Evolutionary conservation across 2,113 vertebrate species (phyloP), one percentile per base, ranked within the genome.

Genomic region (Cephalopterus ornatus): DNA sequence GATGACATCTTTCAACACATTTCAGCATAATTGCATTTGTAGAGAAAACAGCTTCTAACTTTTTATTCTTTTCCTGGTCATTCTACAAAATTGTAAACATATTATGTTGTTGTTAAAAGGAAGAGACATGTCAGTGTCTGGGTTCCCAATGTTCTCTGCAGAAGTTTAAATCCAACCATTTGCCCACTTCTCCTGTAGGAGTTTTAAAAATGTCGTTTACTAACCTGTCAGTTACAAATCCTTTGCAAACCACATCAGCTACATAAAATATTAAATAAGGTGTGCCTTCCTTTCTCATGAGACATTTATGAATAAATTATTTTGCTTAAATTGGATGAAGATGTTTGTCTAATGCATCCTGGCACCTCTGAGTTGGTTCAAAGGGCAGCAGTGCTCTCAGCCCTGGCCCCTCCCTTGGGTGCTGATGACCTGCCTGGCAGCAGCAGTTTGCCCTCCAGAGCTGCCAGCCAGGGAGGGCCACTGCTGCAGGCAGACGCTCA

Each of bases 261-360:
- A 53, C 53, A 96, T 76, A 89, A 93, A 92, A 88, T 78, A 93
- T 72, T 93, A 66, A 95, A 58, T 47, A 46, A 59, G 55, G 56
- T 74, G 18, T 89, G n/a, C 46, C 72, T 95, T 70, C 27, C 84
- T 87, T 79, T 53, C 89, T 91, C 66, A 28, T 44, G 47, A 96
- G 92, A 63, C 61, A 59, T 52, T 77, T 84, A 76, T 86, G 88
- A 90, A 93, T 89, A 78, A 85, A 80, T 87, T 53, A 74, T 90
- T 93, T 66, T 83, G 63, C 58, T 56, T 75, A 50, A 96, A 89
- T 78, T 66, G 80, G 75, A 86, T 80, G 80, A 80, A 79, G 87
- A 52, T 77, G 77, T 94, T 95, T 90, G 65, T 76, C 77, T 77
- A 92, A 80, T 22, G 44, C 68, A 77, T 58, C 26, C 66, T 67